These are phyloP conservation scores for Palythoa caribaeorum DNA, from an alignment of 92 coral and sea anemone species.

Conservation along the genomic window DNA sequence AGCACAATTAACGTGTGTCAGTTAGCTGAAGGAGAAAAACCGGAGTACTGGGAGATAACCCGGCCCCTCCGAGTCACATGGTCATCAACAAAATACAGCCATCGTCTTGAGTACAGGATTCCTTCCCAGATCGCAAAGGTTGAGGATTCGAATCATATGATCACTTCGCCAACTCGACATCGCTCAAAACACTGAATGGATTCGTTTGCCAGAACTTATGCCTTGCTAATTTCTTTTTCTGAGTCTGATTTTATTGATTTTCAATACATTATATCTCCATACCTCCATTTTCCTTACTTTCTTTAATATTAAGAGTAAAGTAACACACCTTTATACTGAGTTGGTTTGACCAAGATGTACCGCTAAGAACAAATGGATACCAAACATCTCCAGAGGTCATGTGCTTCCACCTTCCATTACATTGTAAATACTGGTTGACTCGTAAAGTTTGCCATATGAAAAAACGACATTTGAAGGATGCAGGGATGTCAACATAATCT, in stretches of 20 bases:
- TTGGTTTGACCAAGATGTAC: slow-evolving; percentile 14
- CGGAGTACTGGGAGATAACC: too few relatives aligned
- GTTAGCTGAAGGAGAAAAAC: too few relatives aligned
- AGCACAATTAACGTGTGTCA: too few relatives aligned
- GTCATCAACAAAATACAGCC: too few relatives aligned
- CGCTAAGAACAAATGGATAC: slow-evolving; percentile 14
- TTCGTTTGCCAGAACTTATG: too few relatives aligned
- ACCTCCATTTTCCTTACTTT: not conserved
- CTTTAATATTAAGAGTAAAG: not conserved
- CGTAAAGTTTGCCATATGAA: not conserved
- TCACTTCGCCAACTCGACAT: too few relatives aligned
- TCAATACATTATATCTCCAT: not conserved
- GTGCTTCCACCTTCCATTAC: slow-evolving; percentile 19
- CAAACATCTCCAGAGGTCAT: slow-evolving; percentile 20
- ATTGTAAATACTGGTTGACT: slow-evolving; percentile 18
- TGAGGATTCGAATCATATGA: too few relatives aligned
- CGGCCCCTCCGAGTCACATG: too few relatives aligned
- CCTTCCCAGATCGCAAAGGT: too few relatives aligned
- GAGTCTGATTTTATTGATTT: not conserved
- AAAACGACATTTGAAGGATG: slow-evolving; percentile 7
- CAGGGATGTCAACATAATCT: not conserved
- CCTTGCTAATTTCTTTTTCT: not conserved
- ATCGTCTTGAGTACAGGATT: too few relatives aligned
- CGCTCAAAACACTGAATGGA: too few relatives aligned
- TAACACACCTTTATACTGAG: slow-evolving; percentile 31